Conservation (phyloP, 1,140 invertebrate genomes). For the Holcopasites calliopsidis region DNA sequence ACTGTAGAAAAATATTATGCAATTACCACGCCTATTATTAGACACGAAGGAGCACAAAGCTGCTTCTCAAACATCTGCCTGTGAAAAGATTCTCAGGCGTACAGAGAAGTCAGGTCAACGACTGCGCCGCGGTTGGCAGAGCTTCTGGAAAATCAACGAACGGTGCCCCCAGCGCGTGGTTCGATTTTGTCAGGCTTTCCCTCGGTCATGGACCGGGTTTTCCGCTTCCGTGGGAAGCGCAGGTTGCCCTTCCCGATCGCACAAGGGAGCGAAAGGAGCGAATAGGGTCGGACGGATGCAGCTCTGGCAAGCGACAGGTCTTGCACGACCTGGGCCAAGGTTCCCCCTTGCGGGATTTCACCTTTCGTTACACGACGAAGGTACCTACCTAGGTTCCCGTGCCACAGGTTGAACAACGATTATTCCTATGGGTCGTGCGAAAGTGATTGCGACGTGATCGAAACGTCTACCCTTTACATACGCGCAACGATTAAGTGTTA, state of each 20-base stretch:
- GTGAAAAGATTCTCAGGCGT: not conserved
- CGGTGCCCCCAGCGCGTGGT: too few relatives aligned
- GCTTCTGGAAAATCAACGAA: constrained; percentile 27
- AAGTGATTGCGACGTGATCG: constrained; percentile 67
- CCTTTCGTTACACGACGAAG: constrained; percentile 49
- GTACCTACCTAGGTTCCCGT: constrained; percentile 52
- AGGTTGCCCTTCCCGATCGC: constrained; percentile 58
- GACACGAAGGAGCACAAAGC: too few relatives aligned
- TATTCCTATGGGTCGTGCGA: constrained; percentile 69
- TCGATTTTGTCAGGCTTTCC: constrained; percentile 7
- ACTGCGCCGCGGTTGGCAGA: not conserved
- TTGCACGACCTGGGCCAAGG: constrained; percentile 60
- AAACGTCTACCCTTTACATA: constrained; percentile 44
- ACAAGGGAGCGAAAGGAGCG: constrained; percentile 31
- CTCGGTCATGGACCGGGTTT: not conserved
- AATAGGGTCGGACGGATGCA: constrained; percentile 33
- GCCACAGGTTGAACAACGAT: constrained; percentile 68
- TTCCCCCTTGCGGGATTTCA: constrained; percentile 65
- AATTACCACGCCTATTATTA: too few relatives aligned
- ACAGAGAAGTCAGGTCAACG: not conserved
- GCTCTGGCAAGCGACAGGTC: constrained; percentile 58
- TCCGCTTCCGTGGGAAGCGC: constrained; percentile 72
- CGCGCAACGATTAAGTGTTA: constrained; percentile 25
- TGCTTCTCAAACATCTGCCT: not conserved
- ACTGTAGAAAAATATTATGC: too few relatives aligned